A percentile compares a stretch with the other conserved stretches of the same genome.
Conservation (phyloP, 2,888 invertebrate species). For the Endotricha flammealis region DNA sequence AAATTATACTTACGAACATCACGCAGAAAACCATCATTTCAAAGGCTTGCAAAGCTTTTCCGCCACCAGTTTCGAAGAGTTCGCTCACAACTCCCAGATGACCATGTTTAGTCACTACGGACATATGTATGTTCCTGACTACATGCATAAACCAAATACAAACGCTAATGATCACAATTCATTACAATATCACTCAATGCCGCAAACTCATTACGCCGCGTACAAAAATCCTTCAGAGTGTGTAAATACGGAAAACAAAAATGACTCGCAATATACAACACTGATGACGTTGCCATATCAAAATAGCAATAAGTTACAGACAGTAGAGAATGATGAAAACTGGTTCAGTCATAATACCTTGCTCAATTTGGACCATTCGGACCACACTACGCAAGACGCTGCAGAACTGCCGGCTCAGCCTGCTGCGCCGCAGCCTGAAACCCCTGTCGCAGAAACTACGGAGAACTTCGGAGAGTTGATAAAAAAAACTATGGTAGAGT, state of each 20-base stretch:
- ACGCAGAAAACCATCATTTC: constrained; percentile 47
- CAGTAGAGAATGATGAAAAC: constrained; percentile 73
- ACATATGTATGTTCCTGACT: constrained; percentile 67
- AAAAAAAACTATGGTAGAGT: constrained; percentile 94
- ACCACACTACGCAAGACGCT: constrained; percentile 56
- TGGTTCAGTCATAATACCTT: constrained; percentile 71
- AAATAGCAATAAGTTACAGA: constrained; percentile 82
- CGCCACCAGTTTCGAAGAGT: constrained; percentile 72
- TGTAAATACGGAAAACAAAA: constrained; percentile 67
- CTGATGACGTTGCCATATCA: constrained; percentile 81
- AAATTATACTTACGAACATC: constrained; percentile 63
- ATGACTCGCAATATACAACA: constrained; percentile 80
- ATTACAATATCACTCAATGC: constrained; percentile 51
- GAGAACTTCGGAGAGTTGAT: constrained; percentile 95
- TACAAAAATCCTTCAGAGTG: constrained; percentile 59
- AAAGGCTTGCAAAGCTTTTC: constrained; percentile 69
- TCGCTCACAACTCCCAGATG: constrained; percentile 73
- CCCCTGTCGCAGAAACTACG: constrained; percentile 45
- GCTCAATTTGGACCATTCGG: constrained; percentile 55
- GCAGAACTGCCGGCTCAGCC: constrained; percentile 36
- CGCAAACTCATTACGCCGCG: constrained; percentile 58
- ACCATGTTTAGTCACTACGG: constrained; percentile 73
- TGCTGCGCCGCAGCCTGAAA: constrained; percentile 33
- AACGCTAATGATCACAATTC: constrained; percentile 48
- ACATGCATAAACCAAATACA: constrained; percentile 53